Base-by-base conservation (phyloP, 2,888 invertebrate genomes). In the Tromatobia lineatoria region DNA sequence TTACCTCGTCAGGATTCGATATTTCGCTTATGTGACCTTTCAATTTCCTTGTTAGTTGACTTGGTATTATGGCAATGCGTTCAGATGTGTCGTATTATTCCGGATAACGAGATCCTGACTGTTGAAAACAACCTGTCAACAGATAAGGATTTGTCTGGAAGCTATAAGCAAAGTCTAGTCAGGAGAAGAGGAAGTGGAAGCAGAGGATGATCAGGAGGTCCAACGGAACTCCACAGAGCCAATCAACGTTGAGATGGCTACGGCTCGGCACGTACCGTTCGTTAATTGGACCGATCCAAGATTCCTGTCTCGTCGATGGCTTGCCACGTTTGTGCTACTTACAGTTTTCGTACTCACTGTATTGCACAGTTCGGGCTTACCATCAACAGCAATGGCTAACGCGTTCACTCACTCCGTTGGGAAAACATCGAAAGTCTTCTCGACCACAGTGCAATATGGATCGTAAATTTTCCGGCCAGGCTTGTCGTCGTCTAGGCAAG, bases 231-330 rank as follows among this genome's bases (percentile, higher is more conserved):
- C 67, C 79, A 78, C 78, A 34, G 76, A 87, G 86, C 81, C 85
- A 90, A 89, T 90, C 89, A 90, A 86, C 83, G 78, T 79, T 85
- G 69, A 87, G 88, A 87, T 86, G 87, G 87, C 86, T 85, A 89
- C 85, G 80, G 83, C 85, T 79, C 87, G 81, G 88, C 89, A 89
- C 88, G 89, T 90, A 87, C 84, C 71, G 76, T 88, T 88, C 88
- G 88, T 89, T 91, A 91, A 91, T 90, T 90, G 89, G 88, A 85
- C 87, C 90, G 87, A 91, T 89, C 86, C 76, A 71, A 54, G 70
- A 52, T 71, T 71, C 71, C 64, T 20, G 47, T 70, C 78, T 64
- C 25, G 78, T 42, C 78, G 71, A 71, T 79, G 61, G 54, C 52
- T 42, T 34, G 64, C 59, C 64, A 79, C 59, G 47, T 52, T 52